A percentile compares a stretch with the other conserved stretches of the same genome.
Evolutionary conservation across 2,113 vertebrate species (phyloP).

Genomic region (Myotis lucifugus): DNA sequence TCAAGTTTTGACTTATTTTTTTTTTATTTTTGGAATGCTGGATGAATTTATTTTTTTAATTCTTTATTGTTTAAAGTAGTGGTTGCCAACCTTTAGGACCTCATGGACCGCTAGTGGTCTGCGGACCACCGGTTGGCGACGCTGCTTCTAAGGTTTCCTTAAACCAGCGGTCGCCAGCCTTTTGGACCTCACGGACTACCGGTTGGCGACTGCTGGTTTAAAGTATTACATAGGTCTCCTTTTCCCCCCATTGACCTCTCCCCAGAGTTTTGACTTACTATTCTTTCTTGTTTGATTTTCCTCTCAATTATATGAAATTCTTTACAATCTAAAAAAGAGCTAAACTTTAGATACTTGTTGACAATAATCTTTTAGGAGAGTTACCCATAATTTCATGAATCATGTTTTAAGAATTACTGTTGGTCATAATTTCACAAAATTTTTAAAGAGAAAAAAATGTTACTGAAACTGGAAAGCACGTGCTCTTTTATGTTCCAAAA

Average conservation of each 20-base stretch:
- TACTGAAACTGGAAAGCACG: not conserved
- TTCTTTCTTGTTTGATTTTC: constrained; percentile 26
- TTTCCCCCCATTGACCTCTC: too few species aligned
- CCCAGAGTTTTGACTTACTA: constrained; percentile 40
- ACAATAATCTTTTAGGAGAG: constrained; percentile 44
- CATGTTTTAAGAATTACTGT: constrained; percentile 26
- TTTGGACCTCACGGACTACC: too few species aligned
- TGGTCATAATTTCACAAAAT: constrained; percentile 20
- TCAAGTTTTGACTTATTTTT: constrained; percentile 46
- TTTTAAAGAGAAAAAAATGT: constrained; percentile 42
- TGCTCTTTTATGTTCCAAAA: not conserved
- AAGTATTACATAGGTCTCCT: too few species aligned
- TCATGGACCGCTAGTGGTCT: too few species aligned
- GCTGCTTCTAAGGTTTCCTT: too few species aligned
- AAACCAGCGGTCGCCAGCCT: too few species aligned
- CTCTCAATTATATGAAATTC: not conserved
- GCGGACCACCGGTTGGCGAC: too few species aligned
- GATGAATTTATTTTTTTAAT: too few species aligned
- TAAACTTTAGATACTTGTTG: constrained; percentile 30
- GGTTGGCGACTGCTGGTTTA: too few species aligned
- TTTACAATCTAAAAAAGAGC: constrained; percentile 45
- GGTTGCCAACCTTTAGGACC: too few species aligned
- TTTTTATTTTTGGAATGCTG: not conserved
- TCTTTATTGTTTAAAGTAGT: too few species aligned
- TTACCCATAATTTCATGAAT: constrained; percentile 43